phyloP scores from a whole-genome alignment of 2,797 vertebrate species.

The Gobio occitaniae region DNA sequence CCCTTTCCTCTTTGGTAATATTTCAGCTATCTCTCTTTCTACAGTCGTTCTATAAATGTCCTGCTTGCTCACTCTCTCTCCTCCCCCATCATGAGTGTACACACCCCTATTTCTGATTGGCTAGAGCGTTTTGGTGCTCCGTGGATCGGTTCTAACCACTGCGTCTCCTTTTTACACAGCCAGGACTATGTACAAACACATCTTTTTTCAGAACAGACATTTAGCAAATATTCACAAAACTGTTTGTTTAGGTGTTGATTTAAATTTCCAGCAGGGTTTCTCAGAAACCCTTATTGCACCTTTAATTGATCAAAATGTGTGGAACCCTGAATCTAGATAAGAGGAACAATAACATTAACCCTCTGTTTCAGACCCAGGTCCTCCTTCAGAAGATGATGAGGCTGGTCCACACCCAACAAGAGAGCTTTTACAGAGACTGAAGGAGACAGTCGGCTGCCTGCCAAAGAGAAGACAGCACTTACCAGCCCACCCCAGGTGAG shows the following conservation, averaged over 20 bases:
- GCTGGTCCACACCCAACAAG: conserved; percentile 57
- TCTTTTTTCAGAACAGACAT: too few species aligned
- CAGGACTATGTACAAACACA: too few species aligned
- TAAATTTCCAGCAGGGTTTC: too few species aligned
- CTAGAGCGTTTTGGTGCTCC: too few species aligned
- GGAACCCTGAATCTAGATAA: neutral
- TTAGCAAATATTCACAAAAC: neutral
- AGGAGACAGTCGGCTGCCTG: conserved; percentile 79
- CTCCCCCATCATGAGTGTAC: too few species aligned
- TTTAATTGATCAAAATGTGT: neutral
- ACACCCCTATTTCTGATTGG: too few species aligned
- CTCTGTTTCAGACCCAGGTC: conserved; percentile 83
- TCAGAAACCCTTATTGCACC: neutral
- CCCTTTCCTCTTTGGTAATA: too few species aligned
- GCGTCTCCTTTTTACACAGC: too few species aligned
- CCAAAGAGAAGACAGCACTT: conserved; percentile 95
- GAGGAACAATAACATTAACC: neutral
- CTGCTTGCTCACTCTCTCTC: too few species aligned
- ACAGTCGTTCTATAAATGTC: too few species aligned
- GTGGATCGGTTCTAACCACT: too few species aligned
- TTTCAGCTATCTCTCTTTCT: too few species aligned
- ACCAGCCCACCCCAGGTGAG: conserved; percentile 91
- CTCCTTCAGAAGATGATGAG: conserved; percentile 87
- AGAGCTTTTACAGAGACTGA: conserved; percentile 82
- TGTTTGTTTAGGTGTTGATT: neutral